Evolutionary conservation across 2,797 vertebrate genomes (phyloP), one percentile per base, ranked within the genome.

Genomic region (Strix occidentalis): DNA sequence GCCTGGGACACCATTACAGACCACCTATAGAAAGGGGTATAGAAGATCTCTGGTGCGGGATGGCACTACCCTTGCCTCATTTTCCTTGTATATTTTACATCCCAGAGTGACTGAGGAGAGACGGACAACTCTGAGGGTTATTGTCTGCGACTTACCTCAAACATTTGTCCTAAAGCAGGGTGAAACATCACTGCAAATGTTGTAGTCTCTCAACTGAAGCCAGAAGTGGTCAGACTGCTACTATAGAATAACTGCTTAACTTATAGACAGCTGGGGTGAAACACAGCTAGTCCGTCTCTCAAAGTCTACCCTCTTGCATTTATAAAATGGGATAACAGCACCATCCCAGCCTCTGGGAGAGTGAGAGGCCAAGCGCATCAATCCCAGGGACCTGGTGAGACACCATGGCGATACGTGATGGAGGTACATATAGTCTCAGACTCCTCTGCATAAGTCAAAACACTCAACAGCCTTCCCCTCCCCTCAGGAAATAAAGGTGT

Each of bases 361-460:
- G 17, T 1, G 0, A 72, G 58, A 65, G 8, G 35, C 41, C 19
- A 18, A 90, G 33, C 3, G 7, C n/a, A 68, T 16, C 56, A 82
- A 31, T 25, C 13, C 35, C 63, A 9, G 2, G 16, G 53, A 68
- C 24, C 18, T 66, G 16, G 48, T 0, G 2, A 95, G 78, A 68
- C 37, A 72, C 9, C 31, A 21, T 2, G 2, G 9, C 1, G 3
- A 48, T 14, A 74, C 0, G 1, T 2, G 46, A 87, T 5, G 11
- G 58, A 82, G 5, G 5, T 16, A 87, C 31, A 3, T 3, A 45
- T 0, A 81, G 39, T 16, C 41, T 79, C 25, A 63, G 75, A 50
- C 15, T 46, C 50, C 11, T 57, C 15, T n/a, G 53, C 11, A 0
- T 5, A 25, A 83, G 26, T 46, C n/a, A 84, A 78, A 94, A 61